Evolutionary conservation across 2,797 vertebrate species (phyloP).

Genomic region (Eulemur coronatus): DNA sequence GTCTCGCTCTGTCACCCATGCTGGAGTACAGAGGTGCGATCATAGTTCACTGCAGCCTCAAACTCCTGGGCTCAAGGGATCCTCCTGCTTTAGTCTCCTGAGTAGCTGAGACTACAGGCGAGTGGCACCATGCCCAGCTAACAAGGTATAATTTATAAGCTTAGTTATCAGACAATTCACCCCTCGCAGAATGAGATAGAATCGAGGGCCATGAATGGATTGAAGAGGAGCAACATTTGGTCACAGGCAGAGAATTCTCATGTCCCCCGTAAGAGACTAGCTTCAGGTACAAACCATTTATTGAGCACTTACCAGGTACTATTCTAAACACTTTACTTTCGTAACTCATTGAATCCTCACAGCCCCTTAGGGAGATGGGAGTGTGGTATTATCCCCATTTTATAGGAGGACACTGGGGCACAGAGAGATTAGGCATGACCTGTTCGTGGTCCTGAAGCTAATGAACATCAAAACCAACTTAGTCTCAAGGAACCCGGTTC

Average conservation of each 20-base stretch:
- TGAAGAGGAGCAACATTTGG: fast-evolving
- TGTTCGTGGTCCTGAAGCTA: background rate
- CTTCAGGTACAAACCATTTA: background rate
- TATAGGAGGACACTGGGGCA: background rate
- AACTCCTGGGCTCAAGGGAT: background rate
- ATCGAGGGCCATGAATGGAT: fast-evolving
- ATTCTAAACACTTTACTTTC: background rate
- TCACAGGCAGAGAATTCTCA: background rate
- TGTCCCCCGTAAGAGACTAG: fast-evolving
- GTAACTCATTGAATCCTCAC: background rate
- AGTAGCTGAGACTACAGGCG: background rate
- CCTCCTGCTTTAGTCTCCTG: background rate
- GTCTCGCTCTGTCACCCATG: background rate
- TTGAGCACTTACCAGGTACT: background rate
- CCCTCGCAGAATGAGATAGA: background rate
- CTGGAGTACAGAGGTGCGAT: background rate
- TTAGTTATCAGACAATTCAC: background rate
- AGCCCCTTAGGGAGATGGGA: background rate
- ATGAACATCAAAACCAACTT: background rate
- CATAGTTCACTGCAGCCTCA: background rate
- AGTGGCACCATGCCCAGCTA: background rate
- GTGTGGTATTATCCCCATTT: background rate
- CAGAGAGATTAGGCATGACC: background rate
- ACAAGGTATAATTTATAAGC: background rate
- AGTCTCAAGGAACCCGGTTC: background rate